These are phyloP conservation scores for Zaprionus tsacasi DNA, from an alignment of 1,140 invertebrate species.

Conservation along the genomic window DNA sequence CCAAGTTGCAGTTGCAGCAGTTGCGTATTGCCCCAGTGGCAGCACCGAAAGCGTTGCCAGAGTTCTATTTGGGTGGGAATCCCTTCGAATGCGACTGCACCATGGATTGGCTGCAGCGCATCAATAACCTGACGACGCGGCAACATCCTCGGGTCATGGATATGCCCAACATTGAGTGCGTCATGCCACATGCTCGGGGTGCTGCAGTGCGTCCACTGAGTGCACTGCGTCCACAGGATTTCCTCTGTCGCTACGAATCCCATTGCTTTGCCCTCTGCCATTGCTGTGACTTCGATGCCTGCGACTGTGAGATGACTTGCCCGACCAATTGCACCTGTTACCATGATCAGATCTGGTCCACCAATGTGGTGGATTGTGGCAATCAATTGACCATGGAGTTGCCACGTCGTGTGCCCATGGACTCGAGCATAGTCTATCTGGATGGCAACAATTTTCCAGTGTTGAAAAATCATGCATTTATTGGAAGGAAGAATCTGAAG, in stretches of 20 bases:
- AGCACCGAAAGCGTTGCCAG: slow-evolving; percentile 88
- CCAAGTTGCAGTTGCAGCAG: slow-evolving; percentile 91
- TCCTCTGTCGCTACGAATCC: slow-evolving; percentile 95
- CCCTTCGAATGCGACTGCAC: slow-evolving; percentile 96
- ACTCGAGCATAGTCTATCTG: slow-evolving; percentile 95
- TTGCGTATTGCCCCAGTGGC: slow-evolving; percentile 90
- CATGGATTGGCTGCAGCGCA: slow-evolving; percentile 95
- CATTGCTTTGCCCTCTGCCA: slow-evolving; percentile 97
- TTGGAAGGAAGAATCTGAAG: slow-evolving; percentile 95
- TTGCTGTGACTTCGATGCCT: slow-evolving; percentile 97
- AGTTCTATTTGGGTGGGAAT: slow-evolving; percentile 95
- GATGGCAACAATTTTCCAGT: slow-evolving; percentile 95
- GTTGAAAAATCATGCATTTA: slow-evolving; percentile 94
- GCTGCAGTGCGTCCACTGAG: slow-evolving; percentile 89
- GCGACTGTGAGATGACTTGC: slow-evolving; percentile 97
- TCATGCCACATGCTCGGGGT: slow-evolving; percentile 90
- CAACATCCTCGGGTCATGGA: slow-evolving; percentile 95
- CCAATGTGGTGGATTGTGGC: slow-evolving; percentile 96
- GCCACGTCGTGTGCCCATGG: slow-evolving; percentile 95
- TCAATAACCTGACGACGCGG: slow-evolving; percentile 92
- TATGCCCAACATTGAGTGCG: slow-evolving; percentile 93
- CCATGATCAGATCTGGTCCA: slow-evolving; percentile 96
- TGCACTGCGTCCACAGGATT: slow-evolving; percentile 89
- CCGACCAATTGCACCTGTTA: slow-evolving; percentile 96
- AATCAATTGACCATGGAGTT: slow-evolving; percentile 90